Conservation (phyloP, 2,888 invertebrate genomes). For the Camptogramma bilineatum region DNA sequence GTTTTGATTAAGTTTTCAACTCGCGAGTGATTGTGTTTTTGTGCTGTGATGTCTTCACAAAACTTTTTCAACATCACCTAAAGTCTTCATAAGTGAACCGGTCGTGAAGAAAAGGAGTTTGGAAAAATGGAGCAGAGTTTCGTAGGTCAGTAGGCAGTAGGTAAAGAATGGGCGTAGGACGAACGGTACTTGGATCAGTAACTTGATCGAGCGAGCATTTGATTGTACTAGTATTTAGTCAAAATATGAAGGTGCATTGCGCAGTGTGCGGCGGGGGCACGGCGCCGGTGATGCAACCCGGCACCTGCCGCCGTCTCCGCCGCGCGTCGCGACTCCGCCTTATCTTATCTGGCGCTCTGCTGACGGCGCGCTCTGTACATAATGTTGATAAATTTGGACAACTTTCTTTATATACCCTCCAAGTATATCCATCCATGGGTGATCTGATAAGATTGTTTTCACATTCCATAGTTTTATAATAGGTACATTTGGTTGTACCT, state of each 20-base stretch:
- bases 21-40: slow-evolving; percentile 66
- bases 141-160: slow-evolving; percentile 80
- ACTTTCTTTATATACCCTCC: slow-evolving; percentile 48
- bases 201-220: slow-evolving; percentile 28
- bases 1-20: slow-evolving; percentile 62
- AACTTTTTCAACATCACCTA: slow-evolving; percentile 64
- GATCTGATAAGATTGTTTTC: slow-evolving; percentile 26
- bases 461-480: slow-evolving; percentile 22
- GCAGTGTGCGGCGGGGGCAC: slow-evolving; percentile 39
- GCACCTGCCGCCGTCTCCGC: slow-evolving; percentile 33
- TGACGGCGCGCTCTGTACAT: slow-evolving; percentile 53
- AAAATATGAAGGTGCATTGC: slow-evolving; percentile 15
- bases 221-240: slow-evolving; percentile 5
- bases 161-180: slow-evolving; percentile 26
- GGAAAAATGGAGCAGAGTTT: slow-evolving; percentile 71
- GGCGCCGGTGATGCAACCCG: slow-evolving; percentile 46
- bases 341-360: slow-evolving; percentile 66
- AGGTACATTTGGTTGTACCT: neutral
- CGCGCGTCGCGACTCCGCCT: slow-evolving; percentile 24
- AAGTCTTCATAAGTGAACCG: slow-evolving; percentile 59
- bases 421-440: slow-evolving; percentile 55
- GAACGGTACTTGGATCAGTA: slow-evolving; percentile 5
- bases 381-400: slow-evolving; percentile 55
- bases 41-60: slow-evolving; percentile 74
- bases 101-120: slow-evolving; percentile 43